Evolutionary conservation across 2,113 vertebrate genomes (phyloP), one percentile per base, ranked within the genome.

Genomic region (Chelonoidis abingdonii): DNA sequence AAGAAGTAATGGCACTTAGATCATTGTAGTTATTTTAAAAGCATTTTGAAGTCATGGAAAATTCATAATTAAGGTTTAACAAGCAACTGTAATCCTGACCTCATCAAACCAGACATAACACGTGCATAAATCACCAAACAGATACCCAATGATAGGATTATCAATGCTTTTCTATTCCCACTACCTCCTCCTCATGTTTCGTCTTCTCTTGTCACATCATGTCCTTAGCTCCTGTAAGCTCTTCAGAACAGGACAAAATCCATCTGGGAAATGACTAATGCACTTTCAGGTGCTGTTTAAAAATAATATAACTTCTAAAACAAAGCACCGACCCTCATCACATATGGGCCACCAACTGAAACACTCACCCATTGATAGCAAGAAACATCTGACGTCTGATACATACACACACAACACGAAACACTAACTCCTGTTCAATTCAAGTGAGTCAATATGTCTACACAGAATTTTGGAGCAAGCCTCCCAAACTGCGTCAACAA

Each of bases 61-160:
- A 6, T 25, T 85, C 85, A 44, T 3, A 19, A 72, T 2, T 5
- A 57, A 86, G 85, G 57, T 10, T 10, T 44, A 83, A 2, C 35
- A 47, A 81, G 4, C 29, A 27, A 2, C 31, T 86, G 2, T 2
- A 8, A 75, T 86, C 89, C 41, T 94, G n/a, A 69, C 19, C 56
- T 13, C 12, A 35, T 16, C 57, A 75, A 8, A 49, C 35, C 25
- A 0, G 6, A 13, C 72, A 86, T 1, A 1, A 89, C 75, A 78
- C 56, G 22, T 14, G 31, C 31, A 65, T 65, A 35, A 57, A 62
- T 0, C 4, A 72, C 13, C 6, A 31, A 4, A 6, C 10, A 47
- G 0, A 0, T 3, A 38, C 22, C 6, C 47, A 29, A 49, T 1
- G 1, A 4, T 8, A 21, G 54, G 35, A 21, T n/a, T n/a, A 69